Base-by-base conservation (phyloP, 2,113 vertebrate species). In the Laterallus jamaicensis region DNA sequence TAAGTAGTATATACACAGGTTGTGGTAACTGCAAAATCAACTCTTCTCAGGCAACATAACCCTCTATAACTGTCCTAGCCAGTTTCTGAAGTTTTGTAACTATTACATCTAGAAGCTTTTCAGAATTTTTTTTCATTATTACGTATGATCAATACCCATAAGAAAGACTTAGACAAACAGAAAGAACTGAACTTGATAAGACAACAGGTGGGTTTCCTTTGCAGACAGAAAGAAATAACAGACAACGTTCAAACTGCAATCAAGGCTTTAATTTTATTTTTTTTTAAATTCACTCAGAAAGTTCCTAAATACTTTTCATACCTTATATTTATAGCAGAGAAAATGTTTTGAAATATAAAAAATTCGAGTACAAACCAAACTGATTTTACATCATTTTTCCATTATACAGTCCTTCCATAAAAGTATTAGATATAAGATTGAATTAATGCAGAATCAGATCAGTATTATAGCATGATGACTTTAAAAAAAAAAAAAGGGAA, bases 191-290 rank as follows among this genome's bases (percentile, higher is more conserved):
- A 66, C 5, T 50, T 42, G 4, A 4, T 29, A 70, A 17, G 21
- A 54, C 7, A 47, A 52, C 1, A 42, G 12, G 14, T 2, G 66
- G 24, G 59, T 84, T 64, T 83, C 12, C 63, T 47, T 3, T 44
- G 35, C 8, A 50, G 9, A 14, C 3, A 42, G 9, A 56, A 80
- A 60, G 56, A 17, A 6, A 6, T 12, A 1, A 21, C 66, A 19
- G 1, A 5, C 69, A 62, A 40, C 0, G 31, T 58, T 70, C 11
- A 29, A 21, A 17, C 17, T 22, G 42, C 21, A 81, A 75, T 9
- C 1, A n/a, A 62, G 55, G 5, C 0, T 58, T 39, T 39, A 22
- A 4, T 1, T 49, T 49, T 49, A 3, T 15, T 52, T 15, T 52
- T 15, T 28, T 31, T 59, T 56, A 47, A 55, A 35, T 0, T 0